These are phyloP conservation scores for Caracal caracal DNA, from an alignment of 2,113 vertebrate genomes.

Conservation along the genomic window DNA sequence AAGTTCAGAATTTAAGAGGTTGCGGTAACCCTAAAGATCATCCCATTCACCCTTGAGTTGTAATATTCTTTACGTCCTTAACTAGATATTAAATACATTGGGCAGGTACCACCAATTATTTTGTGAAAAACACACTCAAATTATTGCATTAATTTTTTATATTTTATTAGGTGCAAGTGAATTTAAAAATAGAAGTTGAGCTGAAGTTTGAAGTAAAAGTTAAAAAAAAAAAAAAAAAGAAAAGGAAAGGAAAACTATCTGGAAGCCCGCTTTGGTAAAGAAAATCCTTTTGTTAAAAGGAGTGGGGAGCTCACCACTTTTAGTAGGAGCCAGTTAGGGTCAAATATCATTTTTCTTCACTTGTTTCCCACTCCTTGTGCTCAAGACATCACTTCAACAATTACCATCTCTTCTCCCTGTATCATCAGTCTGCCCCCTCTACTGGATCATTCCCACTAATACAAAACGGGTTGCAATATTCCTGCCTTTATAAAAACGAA, in stretches of 20 bases:
- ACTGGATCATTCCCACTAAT: background rate
- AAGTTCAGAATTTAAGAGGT: background rate
- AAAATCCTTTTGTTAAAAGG: background rate
- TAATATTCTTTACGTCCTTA: background rate
- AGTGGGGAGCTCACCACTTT: background rate
- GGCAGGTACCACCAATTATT: background rate
- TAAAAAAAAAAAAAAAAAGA: background rate
- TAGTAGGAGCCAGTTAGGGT: background rate
- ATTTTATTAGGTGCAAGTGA: background rate
- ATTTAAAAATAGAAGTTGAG: conserved; percentile 21
- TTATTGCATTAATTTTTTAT: background rate
- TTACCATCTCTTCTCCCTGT: background rate
- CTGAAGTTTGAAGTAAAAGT: background rate
- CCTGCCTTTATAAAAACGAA: background rate
- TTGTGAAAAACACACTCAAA: background rate
- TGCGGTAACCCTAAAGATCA: background rate
- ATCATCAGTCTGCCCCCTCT: background rate
- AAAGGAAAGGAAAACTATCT: background rate
- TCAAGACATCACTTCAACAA: background rate
- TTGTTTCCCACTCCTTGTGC: background rate
- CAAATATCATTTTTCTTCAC: background rate
- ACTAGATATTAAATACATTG: background rate
- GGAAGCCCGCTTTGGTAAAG: background rate
- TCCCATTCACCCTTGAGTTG: background rate
- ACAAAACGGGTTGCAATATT: background rate